Conservation (phyloP, 2,113 vertebrate species). For the Progne subis region DNA sequence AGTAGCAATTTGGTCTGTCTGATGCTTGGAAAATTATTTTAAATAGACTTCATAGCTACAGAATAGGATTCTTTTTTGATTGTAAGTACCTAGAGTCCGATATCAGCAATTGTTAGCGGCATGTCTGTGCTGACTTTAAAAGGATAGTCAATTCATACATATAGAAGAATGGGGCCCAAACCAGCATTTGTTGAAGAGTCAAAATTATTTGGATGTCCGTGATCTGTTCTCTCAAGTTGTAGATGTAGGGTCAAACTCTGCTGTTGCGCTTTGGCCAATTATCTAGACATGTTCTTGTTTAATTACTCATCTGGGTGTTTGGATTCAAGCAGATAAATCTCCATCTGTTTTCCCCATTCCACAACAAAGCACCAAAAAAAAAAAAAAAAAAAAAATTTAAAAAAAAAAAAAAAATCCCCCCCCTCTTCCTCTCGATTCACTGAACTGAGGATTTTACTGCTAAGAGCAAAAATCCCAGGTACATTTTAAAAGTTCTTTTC, state of each 20-base stretch:
- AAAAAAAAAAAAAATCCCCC: not conserved
- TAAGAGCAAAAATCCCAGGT: not conserved
- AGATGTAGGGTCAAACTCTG: not conserved
- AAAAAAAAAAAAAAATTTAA: not conserved
- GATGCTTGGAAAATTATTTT: conserved; percentile 38
- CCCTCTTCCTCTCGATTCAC: not conserved
- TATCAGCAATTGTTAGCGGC: not conserved
- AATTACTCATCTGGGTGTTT: not conserved
- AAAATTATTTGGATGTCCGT: not conserved
- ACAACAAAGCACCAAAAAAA: not conserved
- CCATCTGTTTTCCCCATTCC: not conserved
- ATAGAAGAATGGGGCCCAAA: not conserved
- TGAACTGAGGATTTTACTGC: not conserved
- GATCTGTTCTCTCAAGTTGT: not conserved
- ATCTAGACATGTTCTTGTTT: not conserved
- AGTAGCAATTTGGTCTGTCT: conserved; percentile 12
- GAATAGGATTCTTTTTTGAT: not conserved
- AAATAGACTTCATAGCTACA: not conserved
- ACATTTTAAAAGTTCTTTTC: not conserved
- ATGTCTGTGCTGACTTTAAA: not conserved
- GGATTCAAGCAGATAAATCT: not conserved
- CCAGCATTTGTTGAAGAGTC: not conserved
- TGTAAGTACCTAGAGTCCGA: not conserved
- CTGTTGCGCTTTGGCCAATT: not conserved
- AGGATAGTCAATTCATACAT: not conserved